A percentile compares a stretch with the other conserved stretches of the same genome.
Conservation (phyloP, 1,140 invertebrate species). For the Sarcophaga peregrina region DNA sequence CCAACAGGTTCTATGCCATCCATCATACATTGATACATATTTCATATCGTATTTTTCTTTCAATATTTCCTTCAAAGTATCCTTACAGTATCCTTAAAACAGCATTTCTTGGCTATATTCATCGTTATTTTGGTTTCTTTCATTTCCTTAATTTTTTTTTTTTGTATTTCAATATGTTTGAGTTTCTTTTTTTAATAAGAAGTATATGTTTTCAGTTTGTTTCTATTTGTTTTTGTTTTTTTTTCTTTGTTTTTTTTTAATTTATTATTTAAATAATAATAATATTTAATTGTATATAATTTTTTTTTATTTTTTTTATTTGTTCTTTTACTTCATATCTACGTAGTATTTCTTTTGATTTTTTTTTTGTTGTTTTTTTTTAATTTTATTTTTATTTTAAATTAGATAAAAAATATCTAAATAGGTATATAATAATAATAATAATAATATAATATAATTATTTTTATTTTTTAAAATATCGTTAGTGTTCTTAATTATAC, state of each 20-base stretch:
- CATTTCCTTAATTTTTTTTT: not conserved
- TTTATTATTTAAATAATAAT: not conserved
- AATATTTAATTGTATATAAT: not conserved
- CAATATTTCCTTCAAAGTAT: not conserved
- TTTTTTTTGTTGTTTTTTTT: not conserved
- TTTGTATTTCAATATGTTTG: not conserved
- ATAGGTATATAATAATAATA: not conserved
- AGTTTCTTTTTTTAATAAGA: not conserved
- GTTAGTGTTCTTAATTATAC: no score
- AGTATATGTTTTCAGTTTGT: no score
- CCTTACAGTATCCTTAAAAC: not conserved
- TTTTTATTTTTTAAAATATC: no score
- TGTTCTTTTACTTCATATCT: constrained; percentile 3
- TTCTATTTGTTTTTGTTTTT: no score
- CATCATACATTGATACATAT: not conserved
- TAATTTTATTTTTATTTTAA: not conserved
- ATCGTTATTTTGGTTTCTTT: not conserved
- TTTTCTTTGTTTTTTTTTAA: no score
- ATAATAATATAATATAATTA: no score
- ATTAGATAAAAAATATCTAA: constrained; percentile 23
- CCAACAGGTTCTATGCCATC: no score
- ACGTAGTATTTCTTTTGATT: constrained; percentile 22
- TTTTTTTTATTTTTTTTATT: not conserved
- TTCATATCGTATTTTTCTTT: not conserved
- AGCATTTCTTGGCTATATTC: no score